Conservation (phyloP, 2,113 vertebrate genomes). For the Hydropotes inermis region DNA sequence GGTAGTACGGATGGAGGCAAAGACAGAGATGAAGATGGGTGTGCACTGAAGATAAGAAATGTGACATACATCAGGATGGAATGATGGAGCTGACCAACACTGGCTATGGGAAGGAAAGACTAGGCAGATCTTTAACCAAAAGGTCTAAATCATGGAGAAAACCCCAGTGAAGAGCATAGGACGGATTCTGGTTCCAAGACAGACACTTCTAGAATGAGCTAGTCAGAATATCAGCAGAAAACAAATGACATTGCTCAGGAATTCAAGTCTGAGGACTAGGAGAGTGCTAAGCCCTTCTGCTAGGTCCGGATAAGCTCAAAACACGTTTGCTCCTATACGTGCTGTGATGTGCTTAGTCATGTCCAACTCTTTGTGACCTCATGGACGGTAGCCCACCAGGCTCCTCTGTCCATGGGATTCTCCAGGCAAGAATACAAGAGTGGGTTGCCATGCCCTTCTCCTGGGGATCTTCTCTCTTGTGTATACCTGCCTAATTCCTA, state of each 20-base stretch:
- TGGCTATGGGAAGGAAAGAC: not conserved
- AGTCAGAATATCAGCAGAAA: not conserved
- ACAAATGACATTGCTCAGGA: not conserved
- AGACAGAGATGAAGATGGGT: not conserved
- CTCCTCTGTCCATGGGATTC: not conserved
- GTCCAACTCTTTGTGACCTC: not conserved
- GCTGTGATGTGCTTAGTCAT: not conserved
- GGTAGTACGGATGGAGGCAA: not conserved
- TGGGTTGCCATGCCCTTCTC: not conserved
- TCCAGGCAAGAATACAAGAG: not conserved
- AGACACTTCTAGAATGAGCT: not conserved
- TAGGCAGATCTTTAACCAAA: not conserved
- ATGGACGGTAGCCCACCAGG: not conserved
- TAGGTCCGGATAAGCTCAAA: not conserved
- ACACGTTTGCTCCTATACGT: not conserved
- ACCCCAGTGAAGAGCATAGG: not conserved
- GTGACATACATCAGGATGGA: fast-evolving
- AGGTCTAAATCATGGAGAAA: not conserved
- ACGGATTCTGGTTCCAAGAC: not conserved
- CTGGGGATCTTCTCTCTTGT: not conserved
- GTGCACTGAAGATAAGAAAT: not conserved
- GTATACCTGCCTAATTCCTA: not conserved
- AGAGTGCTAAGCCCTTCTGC: not conserved
- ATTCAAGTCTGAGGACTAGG: not conserved
- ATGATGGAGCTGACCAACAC: not conserved